A percentile compares a stretch with the other conserved stretches of the same genome.
phyloP scores from a whole-genome alignment of 2,888 invertebrate species.

The Pherbina coryleti region DNA sequence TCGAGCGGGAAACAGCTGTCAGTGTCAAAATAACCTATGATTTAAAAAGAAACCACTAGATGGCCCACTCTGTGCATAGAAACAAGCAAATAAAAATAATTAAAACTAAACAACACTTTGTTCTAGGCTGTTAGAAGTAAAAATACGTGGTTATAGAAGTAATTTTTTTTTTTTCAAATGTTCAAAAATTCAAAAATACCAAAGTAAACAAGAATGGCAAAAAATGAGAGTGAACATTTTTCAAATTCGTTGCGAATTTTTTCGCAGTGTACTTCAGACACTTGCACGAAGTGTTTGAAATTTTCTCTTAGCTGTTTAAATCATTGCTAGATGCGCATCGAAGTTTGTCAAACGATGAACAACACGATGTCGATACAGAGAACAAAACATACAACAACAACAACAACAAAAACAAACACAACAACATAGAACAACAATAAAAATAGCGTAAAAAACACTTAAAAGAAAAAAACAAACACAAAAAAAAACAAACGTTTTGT shows the following conservation, averaged over 20 bases:
- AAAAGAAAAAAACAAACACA: not conserved
- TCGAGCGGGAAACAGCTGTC: too few relatives aligned
- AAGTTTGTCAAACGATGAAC: conserved; percentile 23
- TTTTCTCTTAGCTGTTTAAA: not conserved
- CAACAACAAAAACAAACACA: conserved; percentile 1
- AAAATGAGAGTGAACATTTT: too few relatives aligned
- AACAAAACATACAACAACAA: conserved; percentile 11
- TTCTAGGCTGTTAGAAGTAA: too few relatives aligned
- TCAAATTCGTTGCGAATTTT: not conserved
- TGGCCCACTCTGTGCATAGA: too few relatives aligned
- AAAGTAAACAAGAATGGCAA: too few relatives aligned
- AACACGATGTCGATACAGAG: conserved; percentile 13
- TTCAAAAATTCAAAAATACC: too few relatives aligned
- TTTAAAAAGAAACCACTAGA: too few relatives aligned
- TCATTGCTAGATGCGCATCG: conserved; percentile 4
- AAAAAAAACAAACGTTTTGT: conserved; percentile 16
- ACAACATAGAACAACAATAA: not conserved
- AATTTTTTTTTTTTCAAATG: too few relatives aligned
- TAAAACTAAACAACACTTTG: too few relatives aligned
- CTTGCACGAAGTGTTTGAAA: not conserved
- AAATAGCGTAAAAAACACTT: not conserved
- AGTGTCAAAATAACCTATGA: too few relatives aligned
- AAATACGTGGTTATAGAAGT: too few relatives aligned
- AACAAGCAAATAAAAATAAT: too few relatives aligned
- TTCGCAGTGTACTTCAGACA: not conserved